phyloP scores from a whole-genome alignment of 2,113 vertebrate genomes.

The Dicentrarchus labrax region DNA sequence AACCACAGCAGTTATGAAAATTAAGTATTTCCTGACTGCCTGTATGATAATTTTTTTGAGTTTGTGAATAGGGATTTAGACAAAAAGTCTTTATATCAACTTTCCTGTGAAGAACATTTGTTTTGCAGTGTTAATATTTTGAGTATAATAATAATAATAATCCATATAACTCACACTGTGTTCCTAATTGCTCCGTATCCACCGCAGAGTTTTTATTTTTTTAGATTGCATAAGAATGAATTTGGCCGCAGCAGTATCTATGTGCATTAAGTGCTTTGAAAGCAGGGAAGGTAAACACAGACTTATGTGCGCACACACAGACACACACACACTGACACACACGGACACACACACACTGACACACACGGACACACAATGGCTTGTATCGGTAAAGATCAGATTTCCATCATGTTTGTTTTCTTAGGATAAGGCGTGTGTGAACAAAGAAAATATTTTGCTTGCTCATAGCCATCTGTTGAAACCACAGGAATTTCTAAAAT shows the following conservation, averaged over 20 bases:
- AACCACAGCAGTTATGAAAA: background rate
- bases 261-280: constrained; percentile 62
- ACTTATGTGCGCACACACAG: constrained; percentile 50
- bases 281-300: constrained; percentile 64
- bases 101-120: too few species aligned
- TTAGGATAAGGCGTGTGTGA: constrained; percentile 83
- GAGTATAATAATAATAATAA: background rate
- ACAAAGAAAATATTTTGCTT: constrained; percentile 85
- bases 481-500: constrained; percentile 71
- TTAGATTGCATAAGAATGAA: constrained; percentile 41
- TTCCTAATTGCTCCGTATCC: background rate
- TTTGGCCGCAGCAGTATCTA: constrained; percentile 43
- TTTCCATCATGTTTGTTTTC: constrained; percentile 86
- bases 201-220: background rate
- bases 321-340: constrained; percentile 45
- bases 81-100: too few species aligned
- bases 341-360: constrained; percentile 49
- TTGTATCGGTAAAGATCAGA: constrained; percentile 83
- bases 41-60: background rate
- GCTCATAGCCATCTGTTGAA: constrained; percentile 78
- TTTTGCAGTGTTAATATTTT: background rate
- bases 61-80: background rate
- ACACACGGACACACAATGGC: constrained; percentile 75
- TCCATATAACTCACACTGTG: background rate
- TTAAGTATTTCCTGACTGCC: background rate